Evolutionary conservation across 2,113 vertebrate species (phyloP), one percentile per base, ranked within the genome.

Genomic region (Callorhinus ursinus): DNA sequence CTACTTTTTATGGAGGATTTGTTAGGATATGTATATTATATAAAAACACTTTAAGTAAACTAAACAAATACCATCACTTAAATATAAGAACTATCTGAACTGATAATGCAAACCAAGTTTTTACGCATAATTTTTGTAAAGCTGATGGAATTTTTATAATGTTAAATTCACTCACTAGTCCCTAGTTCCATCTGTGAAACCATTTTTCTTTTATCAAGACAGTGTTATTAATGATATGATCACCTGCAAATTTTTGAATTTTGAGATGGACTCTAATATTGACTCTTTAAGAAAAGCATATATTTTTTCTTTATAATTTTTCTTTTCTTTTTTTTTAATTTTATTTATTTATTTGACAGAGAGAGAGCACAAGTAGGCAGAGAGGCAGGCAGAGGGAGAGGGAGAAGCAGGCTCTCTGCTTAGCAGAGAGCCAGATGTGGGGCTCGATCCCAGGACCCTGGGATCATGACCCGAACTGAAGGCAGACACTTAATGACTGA

Each of bases 121-220:
- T 92, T 72, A 69, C 49, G 53, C 22, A 67, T 86, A 46, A 67
- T 51, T 97, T 97, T 81, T 93, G 24, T 93, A 80, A 87, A 96
- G n/a, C 46, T 72, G 49, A 88, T 96, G 49, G 59, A 94, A 80
- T 57, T 96, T 95, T 88, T 94, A 46, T 55, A n/a, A 16, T 42
- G 72, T 85, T 80, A 90, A 83, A 80, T 69, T 65, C 6, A 90
- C 74, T 24, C 3, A 24, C 18, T 42, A 3, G 8, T 59, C 74
- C 53, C 3, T 77, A 13, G 10, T 63, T 92, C 18, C 39, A 76
- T 51, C 69, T 90, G 18, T 95, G 63, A 89, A 92, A 80, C 8
- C 5, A 86, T 65, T 81, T 91, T 22, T 93, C n/a, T 87, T 91
- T 72, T 53, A 89, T 89, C 53, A 79, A 87, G 61, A 87, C 12